phyloP scores from a whole-genome alignment of 1,140 invertebrate genomes.

The Polyergus mexicanus region DNA sequence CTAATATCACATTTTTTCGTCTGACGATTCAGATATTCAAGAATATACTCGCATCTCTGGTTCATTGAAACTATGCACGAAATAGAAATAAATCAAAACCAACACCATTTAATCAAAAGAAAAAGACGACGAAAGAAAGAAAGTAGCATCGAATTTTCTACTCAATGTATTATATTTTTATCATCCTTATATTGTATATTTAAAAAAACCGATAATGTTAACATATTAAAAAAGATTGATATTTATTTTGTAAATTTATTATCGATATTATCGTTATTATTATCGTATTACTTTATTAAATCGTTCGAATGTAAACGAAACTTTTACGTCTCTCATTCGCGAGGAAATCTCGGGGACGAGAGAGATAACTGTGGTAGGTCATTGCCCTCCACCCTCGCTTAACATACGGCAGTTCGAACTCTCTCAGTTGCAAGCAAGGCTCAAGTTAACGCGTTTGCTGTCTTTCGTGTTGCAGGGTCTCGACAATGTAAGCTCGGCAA shows the following conservation, averaged over 20 bases:
- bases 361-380: background rate
- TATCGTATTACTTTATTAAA: background rate
- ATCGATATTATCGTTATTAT: background rate
- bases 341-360: background rate
- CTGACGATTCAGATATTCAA: background rate
- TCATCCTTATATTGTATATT: background rate
- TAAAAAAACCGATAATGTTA: background rate
- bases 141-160: background rate
- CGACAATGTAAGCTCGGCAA: slow-evolving; percentile 88
- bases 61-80: background rate
- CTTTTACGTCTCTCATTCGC: background rate
- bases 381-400: slow-evolving; percentile 15
- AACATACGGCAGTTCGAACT: background rate
- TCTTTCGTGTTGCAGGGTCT: slow-evolving; percentile 88
- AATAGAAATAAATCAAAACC: background rate
- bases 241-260: no score
- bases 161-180: no score
- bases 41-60: background rate
- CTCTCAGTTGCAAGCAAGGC: background rate
- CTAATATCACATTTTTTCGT: slow-evolving; percentile 8
- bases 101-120: background rate
- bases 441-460: background rate
- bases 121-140: background rate
- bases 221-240: background rate
- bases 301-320: background rate